Base-by-base conservation (phyloP, 2,113 vertebrate species). In the Tursiops truncatus region DNA sequence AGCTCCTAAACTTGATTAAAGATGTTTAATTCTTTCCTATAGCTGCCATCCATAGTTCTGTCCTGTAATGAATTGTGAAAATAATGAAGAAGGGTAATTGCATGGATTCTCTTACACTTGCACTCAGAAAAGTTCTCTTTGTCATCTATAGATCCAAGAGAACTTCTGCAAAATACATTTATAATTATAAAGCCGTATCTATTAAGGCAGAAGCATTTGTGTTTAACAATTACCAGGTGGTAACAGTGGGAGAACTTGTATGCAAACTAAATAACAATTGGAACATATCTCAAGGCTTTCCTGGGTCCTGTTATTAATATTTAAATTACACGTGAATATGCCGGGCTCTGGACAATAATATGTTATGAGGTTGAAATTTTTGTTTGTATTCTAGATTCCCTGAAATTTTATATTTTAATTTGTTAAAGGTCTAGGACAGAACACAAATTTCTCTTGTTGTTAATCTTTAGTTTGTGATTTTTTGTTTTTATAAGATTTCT, bases 191-290 rank as follows among this genome's bases (percentile, higher is more conserved):
- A 81, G 60, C 50, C 92, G 50, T 84, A 92, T 21, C 56, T 65
- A 94, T 97, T 96, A 97, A 95, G 50, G 8, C 79, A 71, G 62
- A 98, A 97, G 68, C 41, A 97, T 97, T 89, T 97, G 26, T 89
- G 63, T 96, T 44, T 73, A 96, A 95, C 79, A 94, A 86, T 98
- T 96, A 95, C 95, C 56, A 95, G 53, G 88, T 91, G 89, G 44
- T 96, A 86, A 97, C 94, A 96, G 70, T 26, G 71, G 74, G 71
- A 88, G 31, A 97, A 91, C 33, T 53, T 97, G 60, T 36, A 94
- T 93, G 71, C 91, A 98, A 97, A 92, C 44, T 97, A 97, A 98
- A 98, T 98, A 98, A 91, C 83, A 97, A 36, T 82, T 94, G 92
- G 92, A 47, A 33, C 47, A 94, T 98, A 70, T 93, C 67, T 96